Evolutionary conservation across 2,888 invertebrate species (phyloP).

Genomic region (Ganaspis brasiliensis): DNA sequence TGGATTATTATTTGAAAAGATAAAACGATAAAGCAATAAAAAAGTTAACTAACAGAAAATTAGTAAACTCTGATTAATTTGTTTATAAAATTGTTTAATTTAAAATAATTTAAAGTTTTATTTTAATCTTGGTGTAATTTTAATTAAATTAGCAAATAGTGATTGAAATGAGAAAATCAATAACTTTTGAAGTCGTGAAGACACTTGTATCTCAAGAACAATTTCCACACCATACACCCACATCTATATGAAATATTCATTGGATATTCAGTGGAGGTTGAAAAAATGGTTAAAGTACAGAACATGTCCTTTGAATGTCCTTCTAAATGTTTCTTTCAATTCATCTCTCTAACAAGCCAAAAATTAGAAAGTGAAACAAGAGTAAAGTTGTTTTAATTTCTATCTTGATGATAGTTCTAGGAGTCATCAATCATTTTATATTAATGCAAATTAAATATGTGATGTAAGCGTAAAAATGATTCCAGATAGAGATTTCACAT

Average conservation of each 20-base stretch:
- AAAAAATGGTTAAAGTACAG: not conserved
- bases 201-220: not conserved
- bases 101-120: too few relatives aligned
- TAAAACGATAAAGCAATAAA: too few relatives aligned
- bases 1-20: too few relatives aligned
- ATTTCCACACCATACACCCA: conserved; percentile 38
- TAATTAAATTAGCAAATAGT: not conserved
- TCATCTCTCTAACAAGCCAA: not conserved
- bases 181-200: not conserved
- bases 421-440: not conserved
- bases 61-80: too few relatives aligned
- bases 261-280: conserved; percentile 30
- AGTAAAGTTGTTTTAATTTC: not conserved
- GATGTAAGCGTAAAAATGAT: conserved; percentile 6
- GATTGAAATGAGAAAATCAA: not conserved
- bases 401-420: not conserved
- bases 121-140: too few relatives aligned
- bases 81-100: too few relatives aligned
- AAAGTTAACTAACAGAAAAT: too few relatives aligned
- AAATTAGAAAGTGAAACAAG: conserved; percentile 22
- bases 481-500: not conserved
- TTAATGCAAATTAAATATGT: not conserved
- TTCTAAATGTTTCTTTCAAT: not conserved
- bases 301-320: not conserved
- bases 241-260: conserved; percentile 33